These are phyloP conservation scores for Zingel zingel DNA, from an alignment of 2,113 vertebrate species.

Conservation along the genomic window DNA sequence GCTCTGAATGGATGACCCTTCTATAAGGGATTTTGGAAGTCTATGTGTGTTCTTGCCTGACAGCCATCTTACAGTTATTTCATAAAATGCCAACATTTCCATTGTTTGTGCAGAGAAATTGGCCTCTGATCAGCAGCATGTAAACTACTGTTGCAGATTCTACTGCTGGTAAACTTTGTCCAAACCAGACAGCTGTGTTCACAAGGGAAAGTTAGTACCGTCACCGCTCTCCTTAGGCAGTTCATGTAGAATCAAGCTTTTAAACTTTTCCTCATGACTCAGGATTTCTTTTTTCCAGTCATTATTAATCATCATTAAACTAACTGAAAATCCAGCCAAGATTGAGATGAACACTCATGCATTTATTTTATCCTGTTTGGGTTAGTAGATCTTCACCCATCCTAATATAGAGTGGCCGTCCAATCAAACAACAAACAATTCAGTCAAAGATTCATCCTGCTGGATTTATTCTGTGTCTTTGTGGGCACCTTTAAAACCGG, in stretches of 20 bases:
- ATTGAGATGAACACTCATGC: slow-evolving; percentile 17
- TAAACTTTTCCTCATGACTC: slow-evolving; percentile 42
- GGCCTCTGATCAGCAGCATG: slow-evolving; percentile 43
- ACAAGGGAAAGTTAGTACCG: slow-evolving; percentile 52
- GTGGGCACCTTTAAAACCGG: background rate
- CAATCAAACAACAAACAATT: background rate
- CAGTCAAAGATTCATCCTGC: background rate
- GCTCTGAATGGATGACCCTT: background rate
- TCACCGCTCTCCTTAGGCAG: slow-evolving; percentile 37
- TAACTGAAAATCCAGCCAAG: background rate
- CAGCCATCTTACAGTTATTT: slow-evolving; percentile 23
- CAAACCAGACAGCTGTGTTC: slow-evolving; percentile 68
- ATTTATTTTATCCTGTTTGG: background rate
- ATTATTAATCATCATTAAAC: background rate
- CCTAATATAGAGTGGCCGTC: background rate
- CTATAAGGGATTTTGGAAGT: background rate
- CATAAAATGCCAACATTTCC: slow-evolving; percentile 11
- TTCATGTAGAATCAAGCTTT: slow-evolving; percentile 48
- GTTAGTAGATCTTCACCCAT: background rate
- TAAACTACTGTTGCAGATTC: slow-evolving; percentile 34
- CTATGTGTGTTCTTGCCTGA: slow-evolving; percentile 19
- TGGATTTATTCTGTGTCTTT: background rate
- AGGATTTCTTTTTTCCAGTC: slow-evolving; percentile 34
- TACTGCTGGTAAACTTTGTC: slow-evolving; percentile 35
- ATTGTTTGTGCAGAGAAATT: slow-evolving; percentile 17